phyloP scores from a whole-genome alignment of 2,113 vertebrate species.

The Diphyllodes magnificus region DNA sequence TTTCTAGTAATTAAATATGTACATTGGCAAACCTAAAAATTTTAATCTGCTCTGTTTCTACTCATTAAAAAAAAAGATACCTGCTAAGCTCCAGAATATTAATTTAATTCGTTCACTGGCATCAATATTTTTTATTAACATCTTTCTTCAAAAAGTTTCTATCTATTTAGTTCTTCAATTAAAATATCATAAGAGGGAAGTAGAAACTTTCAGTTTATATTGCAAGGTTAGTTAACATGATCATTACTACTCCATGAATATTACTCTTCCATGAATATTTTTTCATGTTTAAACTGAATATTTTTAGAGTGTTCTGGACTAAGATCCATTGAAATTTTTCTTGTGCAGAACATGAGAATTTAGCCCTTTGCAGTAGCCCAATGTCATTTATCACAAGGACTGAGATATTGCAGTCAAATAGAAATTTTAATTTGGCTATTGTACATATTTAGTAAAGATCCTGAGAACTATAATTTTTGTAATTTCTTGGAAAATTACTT shows the following conservation, averaged over 20 bases:
- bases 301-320: background rate
- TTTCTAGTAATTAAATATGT: background rate
- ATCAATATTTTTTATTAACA: background rate
- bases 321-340: background rate
- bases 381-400: accelerated
- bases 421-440: background rate
- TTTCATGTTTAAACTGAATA: background rate
- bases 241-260: background rate
- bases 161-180: background rate
- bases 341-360: background rate
- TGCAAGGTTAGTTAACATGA: background rate
- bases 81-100: background rate
- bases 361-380: background rate
- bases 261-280: background rate
- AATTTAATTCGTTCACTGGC: background rate
- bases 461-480: background rate
- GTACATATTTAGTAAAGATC: background rate
- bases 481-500: background rate
- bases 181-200: background rate
- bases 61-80: background rate
- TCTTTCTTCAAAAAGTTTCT: background rate
- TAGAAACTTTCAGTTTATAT: background rate
- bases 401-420: background rate
- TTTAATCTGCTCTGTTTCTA: background rate
- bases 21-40: background rate